phyloP scores from a whole-genome alignment of 2,797 vertebrate species.

The Cyprinodon diabolis region DNA sequence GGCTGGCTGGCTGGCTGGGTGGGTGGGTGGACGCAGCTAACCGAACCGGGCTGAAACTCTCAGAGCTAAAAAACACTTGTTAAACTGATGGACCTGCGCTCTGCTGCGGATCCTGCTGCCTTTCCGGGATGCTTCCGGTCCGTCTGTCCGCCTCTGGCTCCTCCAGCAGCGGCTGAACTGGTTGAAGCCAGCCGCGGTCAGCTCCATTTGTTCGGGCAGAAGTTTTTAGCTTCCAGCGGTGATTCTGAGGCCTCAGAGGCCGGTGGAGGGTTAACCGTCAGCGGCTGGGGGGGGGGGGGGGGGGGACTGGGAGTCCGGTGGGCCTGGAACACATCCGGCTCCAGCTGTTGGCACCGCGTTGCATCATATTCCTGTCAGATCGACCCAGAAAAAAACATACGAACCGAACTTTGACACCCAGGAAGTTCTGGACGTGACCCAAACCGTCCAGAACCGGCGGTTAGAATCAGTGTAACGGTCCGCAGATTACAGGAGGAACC shows the following conservation, averaged over 20 bases:
- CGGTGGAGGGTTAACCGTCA: too few species aligned
- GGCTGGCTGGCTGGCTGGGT: constrained; percentile 12
- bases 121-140: accelerated
- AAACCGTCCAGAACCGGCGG: neutral
- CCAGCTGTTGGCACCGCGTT: constrained; percentile 50
- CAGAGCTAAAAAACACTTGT: neutral
- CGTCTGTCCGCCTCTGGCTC: neutral
- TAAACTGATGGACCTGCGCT: neutral
- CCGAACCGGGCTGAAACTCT: constrained; percentile 11
- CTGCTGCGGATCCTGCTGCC: accelerated
- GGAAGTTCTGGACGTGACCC: neutral
- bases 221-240: constrained; percentile 33
- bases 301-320: too few species aligned
- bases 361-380: constrained; percentile 45
- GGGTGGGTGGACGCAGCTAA: constrained; percentile 8
- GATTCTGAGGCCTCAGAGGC: constrained; percentile 27
- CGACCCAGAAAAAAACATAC: neutral
- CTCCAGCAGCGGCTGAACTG: constrained; percentile 21
- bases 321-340: neutral
- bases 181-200: constrained; percentile 13
- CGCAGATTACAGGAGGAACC: neutral
- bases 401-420: neutral
- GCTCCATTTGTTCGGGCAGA: constrained; percentile 21
- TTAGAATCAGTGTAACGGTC: neutral
- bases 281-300: too few species aligned